A percentile compares a stretch with the other conserved stretches of the same genome.
These are phyloP conservation scores for Trileptium ribeirensis DNA, from an alignment of 2,888 invertebrate species.

Conservation along the genomic window DNA sequence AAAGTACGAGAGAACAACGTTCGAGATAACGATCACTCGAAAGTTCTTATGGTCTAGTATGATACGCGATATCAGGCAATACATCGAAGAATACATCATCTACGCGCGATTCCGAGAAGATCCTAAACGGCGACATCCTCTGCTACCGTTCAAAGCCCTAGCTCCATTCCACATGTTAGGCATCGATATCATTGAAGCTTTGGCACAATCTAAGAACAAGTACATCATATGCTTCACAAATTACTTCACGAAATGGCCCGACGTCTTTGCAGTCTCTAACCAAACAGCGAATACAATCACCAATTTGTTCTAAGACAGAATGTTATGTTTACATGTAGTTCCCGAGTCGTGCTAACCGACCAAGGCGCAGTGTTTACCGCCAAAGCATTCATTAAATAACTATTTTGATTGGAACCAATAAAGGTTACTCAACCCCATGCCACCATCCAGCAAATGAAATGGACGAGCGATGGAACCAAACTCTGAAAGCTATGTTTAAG, in stretches of 20 bases:
- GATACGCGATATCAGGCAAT: background rate
- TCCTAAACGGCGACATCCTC: background rate
- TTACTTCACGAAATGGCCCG: constrained; percentile 35
- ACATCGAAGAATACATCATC: background rate
- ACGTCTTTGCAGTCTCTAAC: constrained; percentile 44
- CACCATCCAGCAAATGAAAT: background rate
- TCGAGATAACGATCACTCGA: background rate
- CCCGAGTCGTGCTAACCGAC: background rate
- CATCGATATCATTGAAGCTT: constrained; percentile 38
- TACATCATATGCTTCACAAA: constrained; percentile 36
- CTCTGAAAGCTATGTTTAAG: too few species aligned
- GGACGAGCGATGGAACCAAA: background rate
- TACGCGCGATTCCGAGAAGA: background rate
- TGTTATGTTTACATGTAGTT: background rate
- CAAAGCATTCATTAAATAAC: background rate
- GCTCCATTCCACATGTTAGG: constrained; percentile 37
- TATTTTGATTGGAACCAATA: too few species aligned
- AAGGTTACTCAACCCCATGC: background rate
- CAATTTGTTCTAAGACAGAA: constrained; percentile 33
- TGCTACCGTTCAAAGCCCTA: background rate
- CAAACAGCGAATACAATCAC: constrained; percentile 45
- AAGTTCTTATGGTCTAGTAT: background rate
- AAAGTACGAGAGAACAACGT: too few species aligned
- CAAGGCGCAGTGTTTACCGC: background rate
- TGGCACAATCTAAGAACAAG: constrained; percentile 33